Percentiles rank a stretch among this genome's conserved stretches.
Conservation (phyloP, 2,888 invertebrate genomes). For the Furcula furcula region DNA sequence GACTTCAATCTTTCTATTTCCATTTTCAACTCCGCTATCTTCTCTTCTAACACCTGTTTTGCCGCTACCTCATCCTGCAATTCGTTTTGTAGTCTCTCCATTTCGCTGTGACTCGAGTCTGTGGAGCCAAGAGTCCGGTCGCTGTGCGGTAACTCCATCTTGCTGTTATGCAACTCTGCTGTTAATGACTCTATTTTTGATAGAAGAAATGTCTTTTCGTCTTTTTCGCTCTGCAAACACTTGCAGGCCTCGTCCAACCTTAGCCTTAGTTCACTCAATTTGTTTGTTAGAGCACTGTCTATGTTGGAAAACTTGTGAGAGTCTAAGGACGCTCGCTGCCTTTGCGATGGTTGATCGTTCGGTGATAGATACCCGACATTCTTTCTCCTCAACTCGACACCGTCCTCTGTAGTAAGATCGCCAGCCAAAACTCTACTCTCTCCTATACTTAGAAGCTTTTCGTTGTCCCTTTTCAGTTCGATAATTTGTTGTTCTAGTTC, state of each 20-base stretch:
- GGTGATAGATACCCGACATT: conserved; percentile 51
- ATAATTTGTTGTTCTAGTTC: conserved; percentile 89
- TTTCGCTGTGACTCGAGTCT: conserved; percentile 73
- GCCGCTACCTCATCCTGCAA: conserved; percentile 72
- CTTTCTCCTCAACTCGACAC: conserved; percentile 65
- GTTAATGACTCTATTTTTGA: conserved; percentile 65
- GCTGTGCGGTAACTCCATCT: conserved; percentile 60
- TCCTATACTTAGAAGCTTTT: conserved; percentile 84
- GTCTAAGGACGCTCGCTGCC: conserved; percentile 70
- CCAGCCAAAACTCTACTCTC: conserved; percentile 68
- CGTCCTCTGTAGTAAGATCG: conserved; percentile 63
- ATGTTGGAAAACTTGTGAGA: conserved; percentile 73
- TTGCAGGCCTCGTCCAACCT: conserved; percentile 66
- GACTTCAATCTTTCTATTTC: conserved; percentile 93
- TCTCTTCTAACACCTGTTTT: conserved; percentile 72
- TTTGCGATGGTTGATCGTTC: conserved; percentile 47
- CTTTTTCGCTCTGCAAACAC: conserved; percentile 65
- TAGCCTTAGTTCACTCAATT: conserved; percentile 62
- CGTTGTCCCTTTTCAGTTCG: conserved; percentile 90
- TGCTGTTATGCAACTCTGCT: conserved; percentile 62
- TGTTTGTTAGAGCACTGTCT: conserved; percentile 67
- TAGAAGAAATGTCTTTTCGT: conserved; percentile 65
- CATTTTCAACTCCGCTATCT: conserved; percentile 66
- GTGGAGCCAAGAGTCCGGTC: conserved; percentile 71
- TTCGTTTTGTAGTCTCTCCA: conserved; percentile 70